phyloP scores from a whole-genome alignment of 2,888 invertebrate genomes.

The Meiosimyza decipiens region DNA sequence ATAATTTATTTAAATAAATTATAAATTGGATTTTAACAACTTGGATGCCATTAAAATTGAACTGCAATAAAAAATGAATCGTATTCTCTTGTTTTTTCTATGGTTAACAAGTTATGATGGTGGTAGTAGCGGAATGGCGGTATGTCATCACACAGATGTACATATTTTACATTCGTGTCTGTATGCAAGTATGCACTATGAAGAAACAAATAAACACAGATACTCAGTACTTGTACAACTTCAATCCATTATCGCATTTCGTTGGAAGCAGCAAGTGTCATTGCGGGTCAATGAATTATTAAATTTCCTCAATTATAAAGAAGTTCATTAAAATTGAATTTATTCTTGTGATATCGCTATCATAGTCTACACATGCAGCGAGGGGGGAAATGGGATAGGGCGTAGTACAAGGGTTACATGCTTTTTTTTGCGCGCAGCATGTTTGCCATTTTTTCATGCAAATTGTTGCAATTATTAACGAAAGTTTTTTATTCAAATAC shows the following conservation, averaged over 20 bases:
- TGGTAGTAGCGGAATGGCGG: background rate
- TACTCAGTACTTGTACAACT: no score
- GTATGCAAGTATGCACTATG: no score
- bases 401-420: background rate
- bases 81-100: background rate
- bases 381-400: background rate
- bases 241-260: constrained; percentile 20
- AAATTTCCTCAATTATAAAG: constrained; percentile 34
- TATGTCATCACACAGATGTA: no score
- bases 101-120: background rate
- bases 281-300: constrained; percentile 49
- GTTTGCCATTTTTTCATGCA: no score
- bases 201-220: no score
- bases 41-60: constrained; percentile 23
- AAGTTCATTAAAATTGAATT: constrained; percentile 34
- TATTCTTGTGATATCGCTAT: constrained; percentile 19
- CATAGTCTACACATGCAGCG: background rate
- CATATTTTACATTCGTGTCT: no score
- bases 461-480: no score
- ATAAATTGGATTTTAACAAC: constrained; percentile 23
- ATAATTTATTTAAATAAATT: background rate
- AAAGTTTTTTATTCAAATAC: no score
- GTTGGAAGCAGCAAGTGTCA: constrained; percentile 45
- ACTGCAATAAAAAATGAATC: constrained; percentile 25
- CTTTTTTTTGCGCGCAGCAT: background rate